Base-by-base conservation (phyloP, 1,140 invertebrate genomes). In the Drosophila grimshawi region DNA sequence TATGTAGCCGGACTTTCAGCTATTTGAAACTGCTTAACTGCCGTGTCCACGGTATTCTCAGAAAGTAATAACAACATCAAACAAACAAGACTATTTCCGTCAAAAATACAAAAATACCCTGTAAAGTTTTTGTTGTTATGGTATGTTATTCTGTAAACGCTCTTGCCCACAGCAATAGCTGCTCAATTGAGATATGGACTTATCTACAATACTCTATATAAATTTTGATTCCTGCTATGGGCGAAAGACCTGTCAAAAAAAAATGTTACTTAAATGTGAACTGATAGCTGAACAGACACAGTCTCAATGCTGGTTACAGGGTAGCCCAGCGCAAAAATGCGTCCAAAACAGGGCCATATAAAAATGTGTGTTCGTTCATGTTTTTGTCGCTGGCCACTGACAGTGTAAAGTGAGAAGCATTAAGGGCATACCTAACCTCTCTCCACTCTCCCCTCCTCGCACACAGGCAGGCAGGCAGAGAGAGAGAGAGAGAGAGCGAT, bases 321-420 rank as follows among this genome's bases (percentile, higher is more conserved):
- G 33, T 33, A 33, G 3, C 5, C 33, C 19, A 19, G 2, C 19
- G 1, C 19, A 19, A 19, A 19, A 19, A 19, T 19, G 33, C 6
- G 2, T 37, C 7, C 7, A 4, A 37, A 5, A 37, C 7, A 37
- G 39, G 10, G 39, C 39, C 37, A 39, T 39, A 10, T 3, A 4
- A 41, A 41, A n/a, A 43, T 43, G 39, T 43, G 39, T 8, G 19
- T 19, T 19, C 19, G 19, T 19, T 19, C 19, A 19, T 19, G 19
- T 52, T 39, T 49, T 43, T 19, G 43, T 33, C 19, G 29, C 48
- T 55, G 27, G 55, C 33, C 33, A 60, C 41, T 41, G 39, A 3
- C 10, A 83, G 80, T 83, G 80, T 57, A 68, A 79, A 76, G 80
- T 76, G 71, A 43, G 63, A 60, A 81, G 61, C 69, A 81, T 81